Percentiles rank a stretch among this genome's conserved stretches.
Evolutionary conservation across 2,888 invertebrate genomes (phyloP).

Genomic region (Piscicola geometra): DNA sequence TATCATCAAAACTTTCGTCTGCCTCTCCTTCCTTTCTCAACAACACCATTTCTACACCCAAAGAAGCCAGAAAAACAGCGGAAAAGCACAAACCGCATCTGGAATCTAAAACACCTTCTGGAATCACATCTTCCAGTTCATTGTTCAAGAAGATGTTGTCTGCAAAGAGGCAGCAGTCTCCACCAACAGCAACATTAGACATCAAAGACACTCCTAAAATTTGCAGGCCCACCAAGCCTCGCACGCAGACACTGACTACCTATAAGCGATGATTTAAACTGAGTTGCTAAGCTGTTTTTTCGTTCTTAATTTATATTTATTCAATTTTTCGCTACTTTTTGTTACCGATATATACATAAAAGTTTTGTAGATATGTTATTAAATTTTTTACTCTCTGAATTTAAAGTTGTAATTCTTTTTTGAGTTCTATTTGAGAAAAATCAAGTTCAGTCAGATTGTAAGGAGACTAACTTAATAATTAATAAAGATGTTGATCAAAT

Average conservation of each 20-base stretch:
- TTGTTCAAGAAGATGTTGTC: background rate
- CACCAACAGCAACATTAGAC: background rate
- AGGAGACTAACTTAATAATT: too few species aligned
- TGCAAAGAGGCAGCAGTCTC: background rate
- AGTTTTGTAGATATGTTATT: too few species aligned
- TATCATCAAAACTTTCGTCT: background rate
- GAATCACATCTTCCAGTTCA: background rate
- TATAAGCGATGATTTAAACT: slow-evolving; percentile 27
- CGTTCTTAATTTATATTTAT: too few species aligned
- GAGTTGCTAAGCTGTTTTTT: too few species aligned
- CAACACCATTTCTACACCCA: background rate
- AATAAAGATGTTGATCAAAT: too few species aligned
- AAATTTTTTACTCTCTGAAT: too few species aligned
- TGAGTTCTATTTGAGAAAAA: too few species aligned
- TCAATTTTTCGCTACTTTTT: too few species aligned
- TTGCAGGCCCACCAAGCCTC: slow-evolving; percentile 20
- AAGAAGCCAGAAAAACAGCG: background rate
- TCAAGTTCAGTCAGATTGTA: too few species aligned
- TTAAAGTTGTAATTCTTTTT: too few species aligned
- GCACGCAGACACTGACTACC: slow-evolving; percentile 3
- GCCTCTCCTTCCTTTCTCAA: background rate
- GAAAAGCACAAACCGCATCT: background rate
- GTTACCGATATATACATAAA: too few species aligned
- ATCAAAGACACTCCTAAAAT: slow-evolving; percentile 10
- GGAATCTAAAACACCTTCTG: background rate